A percentile compares a stretch with the other conserved stretches of the same genome.
Conservation (phyloP, 2,888 invertebrate species). For the Agrypnus murinus region DNA sequence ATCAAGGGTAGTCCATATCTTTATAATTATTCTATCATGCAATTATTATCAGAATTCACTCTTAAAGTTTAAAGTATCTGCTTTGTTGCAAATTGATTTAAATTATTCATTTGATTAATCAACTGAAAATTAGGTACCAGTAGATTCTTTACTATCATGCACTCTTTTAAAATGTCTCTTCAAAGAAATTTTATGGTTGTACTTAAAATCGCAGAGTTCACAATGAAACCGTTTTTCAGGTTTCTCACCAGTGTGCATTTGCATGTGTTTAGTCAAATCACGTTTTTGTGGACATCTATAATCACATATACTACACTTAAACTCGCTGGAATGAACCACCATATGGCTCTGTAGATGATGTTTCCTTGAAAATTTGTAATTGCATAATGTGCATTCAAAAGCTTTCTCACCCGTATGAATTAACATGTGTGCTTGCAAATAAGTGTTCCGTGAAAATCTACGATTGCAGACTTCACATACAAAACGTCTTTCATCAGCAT, state of each 20-base stretch:
- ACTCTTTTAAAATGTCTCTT: background rate
- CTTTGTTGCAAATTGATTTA: no score
- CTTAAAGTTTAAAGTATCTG: no score
- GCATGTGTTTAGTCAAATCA: no score
- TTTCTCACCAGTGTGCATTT: background rate
- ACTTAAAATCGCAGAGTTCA: background rate
- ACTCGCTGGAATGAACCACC: background rate
- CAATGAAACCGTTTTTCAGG: conserved; percentile 5
- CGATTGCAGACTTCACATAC: background rate
- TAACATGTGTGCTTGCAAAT: no score
- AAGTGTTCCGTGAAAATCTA: background rate
- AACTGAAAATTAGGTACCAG: no score
- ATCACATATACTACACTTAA: background rate
- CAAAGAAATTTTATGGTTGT: background rate
- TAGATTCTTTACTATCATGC: background rate
- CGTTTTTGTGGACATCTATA: background rate
- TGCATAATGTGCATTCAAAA: background rate
- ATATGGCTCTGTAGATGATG: background rate
- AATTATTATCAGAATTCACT: no score
- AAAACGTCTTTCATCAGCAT: background rate
- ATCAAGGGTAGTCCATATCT: no score
- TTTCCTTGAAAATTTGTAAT: background rate
- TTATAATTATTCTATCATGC: background rate
- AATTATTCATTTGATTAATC: no score
- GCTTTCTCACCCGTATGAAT: background rate